Conservation (phyloP, 2,888 invertebrate genomes). For the Microplitis manilae region DNA sequence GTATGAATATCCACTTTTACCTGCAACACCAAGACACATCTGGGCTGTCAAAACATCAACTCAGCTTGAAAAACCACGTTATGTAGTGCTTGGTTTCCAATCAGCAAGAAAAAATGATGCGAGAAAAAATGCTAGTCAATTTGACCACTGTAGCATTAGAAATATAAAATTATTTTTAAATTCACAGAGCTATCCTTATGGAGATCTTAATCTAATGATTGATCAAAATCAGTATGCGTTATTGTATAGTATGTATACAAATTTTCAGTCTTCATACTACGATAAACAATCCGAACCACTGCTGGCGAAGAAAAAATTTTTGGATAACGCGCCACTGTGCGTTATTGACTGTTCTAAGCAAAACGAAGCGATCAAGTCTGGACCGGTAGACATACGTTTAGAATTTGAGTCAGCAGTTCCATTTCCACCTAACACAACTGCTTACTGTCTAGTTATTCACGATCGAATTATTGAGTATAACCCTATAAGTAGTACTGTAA, state of each 20-base stretch:
- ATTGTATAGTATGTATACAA: not conserved
- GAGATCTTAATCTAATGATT: not conserved
- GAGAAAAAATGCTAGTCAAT: not conserved
- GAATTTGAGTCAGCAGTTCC: too few species aligned
- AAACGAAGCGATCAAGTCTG: too few species aligned
- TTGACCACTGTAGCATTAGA: not conserved
- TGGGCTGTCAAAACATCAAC: constrained; percentile 35
- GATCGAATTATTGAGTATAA: too few species aligned
- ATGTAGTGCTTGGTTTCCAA: constrained; percentile 42
- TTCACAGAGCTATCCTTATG: constrained; percentile 6
- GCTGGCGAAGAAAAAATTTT: too few species aligned
- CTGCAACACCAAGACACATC: constrained; percentile 57
- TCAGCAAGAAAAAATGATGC: not conserved
- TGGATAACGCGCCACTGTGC: too few species aligned
- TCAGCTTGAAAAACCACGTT: not conserved
- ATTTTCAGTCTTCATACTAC: not conserved
- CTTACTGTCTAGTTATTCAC: too few species aligned
- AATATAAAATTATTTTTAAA: not conserved
- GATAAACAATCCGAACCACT: not conserved
- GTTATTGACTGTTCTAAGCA: too few species aligned
- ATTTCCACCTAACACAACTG: too few species aligned
- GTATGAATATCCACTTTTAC: constrained; percentile 64
- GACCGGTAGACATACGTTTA: too few species aligned
- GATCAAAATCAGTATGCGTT: not conserved
- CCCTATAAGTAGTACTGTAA: too few species aligned